Evolutionary conservation across 2,797 vertebrate species (phyloP).

Genomic region (Neopelma chrysocephalum): DNA sequence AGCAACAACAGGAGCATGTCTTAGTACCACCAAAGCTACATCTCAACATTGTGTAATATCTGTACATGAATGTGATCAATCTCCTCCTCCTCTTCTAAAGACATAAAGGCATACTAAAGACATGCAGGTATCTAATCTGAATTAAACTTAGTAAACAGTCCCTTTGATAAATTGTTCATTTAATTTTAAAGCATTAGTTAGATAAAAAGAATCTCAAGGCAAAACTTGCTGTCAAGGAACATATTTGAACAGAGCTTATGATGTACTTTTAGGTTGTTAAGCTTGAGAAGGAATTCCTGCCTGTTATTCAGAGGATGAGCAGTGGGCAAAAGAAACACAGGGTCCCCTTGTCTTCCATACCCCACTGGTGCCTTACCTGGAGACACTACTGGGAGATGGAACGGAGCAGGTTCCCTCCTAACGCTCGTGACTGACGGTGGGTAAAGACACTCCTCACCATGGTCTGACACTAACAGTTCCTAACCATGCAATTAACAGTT

Average conservation of each 20-base stretch:
- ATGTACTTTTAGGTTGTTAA: neutral
- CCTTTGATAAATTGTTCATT: neutral
- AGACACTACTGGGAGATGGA: neutral
- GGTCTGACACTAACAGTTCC: neutral
- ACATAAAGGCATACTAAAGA: neutral
- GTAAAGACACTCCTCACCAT: neutral
- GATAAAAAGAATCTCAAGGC: neutral
- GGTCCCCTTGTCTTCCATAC: neutral
- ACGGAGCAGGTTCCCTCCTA: neutral
- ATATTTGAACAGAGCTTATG: neutral
- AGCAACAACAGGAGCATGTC: neutral
- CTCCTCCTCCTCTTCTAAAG: neutral
- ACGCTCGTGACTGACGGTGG: accelerated
- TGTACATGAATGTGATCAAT: too few species aligned
- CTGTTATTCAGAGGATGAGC: neutral
- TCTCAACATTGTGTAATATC: neutral
- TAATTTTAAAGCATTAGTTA: neutral
- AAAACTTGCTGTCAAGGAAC: neutral
- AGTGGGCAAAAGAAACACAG: neutral
- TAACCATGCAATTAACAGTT: conserved; percentile 31
- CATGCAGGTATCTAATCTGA: neutral
- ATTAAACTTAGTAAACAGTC: neutral
- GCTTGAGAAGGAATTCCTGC: neutral
- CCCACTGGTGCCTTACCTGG: neutral
- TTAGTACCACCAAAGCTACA: neutral